These are phyloP conservation scores for Zapus hudsonius DNA, from an alignment of 2,113 vertebrate genomes.

Conservation along the genomic window DNA sequence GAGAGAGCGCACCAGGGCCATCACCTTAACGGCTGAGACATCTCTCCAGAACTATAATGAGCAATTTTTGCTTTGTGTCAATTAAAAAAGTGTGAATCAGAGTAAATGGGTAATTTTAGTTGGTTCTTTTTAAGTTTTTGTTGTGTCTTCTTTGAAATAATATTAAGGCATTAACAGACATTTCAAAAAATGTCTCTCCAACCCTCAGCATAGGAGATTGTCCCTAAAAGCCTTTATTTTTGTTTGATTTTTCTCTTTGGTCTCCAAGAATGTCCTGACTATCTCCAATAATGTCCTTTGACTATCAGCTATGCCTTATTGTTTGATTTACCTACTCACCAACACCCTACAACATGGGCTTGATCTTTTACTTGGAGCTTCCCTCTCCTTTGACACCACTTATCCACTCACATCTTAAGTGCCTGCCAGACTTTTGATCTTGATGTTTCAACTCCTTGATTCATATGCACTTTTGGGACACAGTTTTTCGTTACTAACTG, in stretches of 20 bases:
- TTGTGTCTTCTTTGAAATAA: neutral
- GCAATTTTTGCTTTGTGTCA: neutral
- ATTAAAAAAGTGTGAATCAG: neutral
- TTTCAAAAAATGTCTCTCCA: neutral
- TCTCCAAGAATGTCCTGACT: neutral
- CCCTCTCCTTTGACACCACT: neutral
- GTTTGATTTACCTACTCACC: neutral
- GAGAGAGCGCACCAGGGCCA: too few relatives aligned
- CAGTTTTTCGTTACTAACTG: conserved; percentile 20
- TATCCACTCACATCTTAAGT: neutral
- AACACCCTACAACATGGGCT: neutral
- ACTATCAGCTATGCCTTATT: neutral
- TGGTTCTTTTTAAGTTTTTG: neutral
- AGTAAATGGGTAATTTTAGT: neutral
- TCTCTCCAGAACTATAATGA: neutral
- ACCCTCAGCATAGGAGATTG: neutral
- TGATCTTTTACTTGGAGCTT: neutral
- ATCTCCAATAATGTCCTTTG: neutral
- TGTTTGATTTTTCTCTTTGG: neutral
- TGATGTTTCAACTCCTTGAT: neutral
- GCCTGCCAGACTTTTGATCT: neutral
- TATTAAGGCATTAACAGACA: neutral
- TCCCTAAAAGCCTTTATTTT: neutral
- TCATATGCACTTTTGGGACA: neutral
- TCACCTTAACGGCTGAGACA: too few relatives aligned